Evolutionary conservation across 2,888 invertebrate species (phyloP).

Genomic region (Drosophila buzzatii): DNA sequence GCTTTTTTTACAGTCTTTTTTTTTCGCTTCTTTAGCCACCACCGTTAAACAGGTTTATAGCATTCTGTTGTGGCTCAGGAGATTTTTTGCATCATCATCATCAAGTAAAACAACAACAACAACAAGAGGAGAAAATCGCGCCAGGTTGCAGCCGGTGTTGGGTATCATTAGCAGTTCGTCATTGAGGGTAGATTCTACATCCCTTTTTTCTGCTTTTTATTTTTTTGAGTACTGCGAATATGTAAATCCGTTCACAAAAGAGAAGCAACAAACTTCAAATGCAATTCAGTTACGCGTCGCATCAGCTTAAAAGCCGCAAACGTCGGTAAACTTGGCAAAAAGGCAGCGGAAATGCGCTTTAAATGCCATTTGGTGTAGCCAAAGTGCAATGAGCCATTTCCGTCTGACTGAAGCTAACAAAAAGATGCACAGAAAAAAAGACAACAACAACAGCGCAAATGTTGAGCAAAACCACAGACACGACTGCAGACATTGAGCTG

Average conservation of each 20-base stretch:
- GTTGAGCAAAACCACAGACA: slow-evolving; percentile 77
- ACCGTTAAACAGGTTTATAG: slow-evolving; percentile 74
- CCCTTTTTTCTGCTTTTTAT: slow-evolving; percentile 24
- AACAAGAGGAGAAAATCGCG: slow-evolving; percentile 23
- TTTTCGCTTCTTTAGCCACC: slow-evolving; percentile 49
- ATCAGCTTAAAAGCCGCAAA: slow-evolving; percentile 47
- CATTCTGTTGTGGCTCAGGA: slow-evolving; percentile 25
- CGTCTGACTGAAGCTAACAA: slow-evolving; percentile 29
- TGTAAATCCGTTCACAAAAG: slow-evolving; percentile 27
- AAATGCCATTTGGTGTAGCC: slow-evolving; percentile 79
- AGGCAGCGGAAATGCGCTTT: slow-evolving; percentile 75
- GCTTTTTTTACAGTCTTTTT: slow-evolving; percentile 14
- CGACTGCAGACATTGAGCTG: slow-evolving; percentile 46
- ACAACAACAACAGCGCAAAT: slow-evolving; percentile 64
- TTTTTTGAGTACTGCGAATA: not conserved
- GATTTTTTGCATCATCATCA: slow-evolving; percentile 62
- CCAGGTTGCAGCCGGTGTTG: slow-evolving; percentile 60
- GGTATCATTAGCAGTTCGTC: slow-evolving; percentile 57
- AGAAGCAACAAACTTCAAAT: slow-evolving; percentile 17
- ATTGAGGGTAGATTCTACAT: slow-evolving; percentile 48
- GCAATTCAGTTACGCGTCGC: slow-evolving; percentile 64
- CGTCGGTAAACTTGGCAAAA: slow-evolving; percentile 47
- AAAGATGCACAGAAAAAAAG: slow-evolving; percentile 16
- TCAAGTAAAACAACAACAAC: slow-evolving; percentile 44
- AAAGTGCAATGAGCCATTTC: slow-evolving; percentile 83